phyloP scores from a whole-genome alignment of 2,113 vertebrate genomes.

The Siniperca chuatsi region DNA sequence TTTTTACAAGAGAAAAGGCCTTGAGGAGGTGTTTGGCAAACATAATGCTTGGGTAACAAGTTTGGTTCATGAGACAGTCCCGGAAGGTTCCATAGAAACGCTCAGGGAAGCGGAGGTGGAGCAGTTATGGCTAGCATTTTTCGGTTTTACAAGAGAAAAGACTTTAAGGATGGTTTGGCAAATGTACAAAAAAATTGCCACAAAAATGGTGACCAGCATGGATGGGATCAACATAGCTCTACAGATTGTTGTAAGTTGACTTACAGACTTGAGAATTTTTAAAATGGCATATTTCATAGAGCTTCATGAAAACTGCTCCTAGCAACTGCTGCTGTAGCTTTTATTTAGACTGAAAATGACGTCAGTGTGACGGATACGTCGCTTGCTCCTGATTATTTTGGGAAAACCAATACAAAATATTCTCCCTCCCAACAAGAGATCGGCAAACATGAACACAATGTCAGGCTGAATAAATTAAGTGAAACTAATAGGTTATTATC shows the following conservation, averaged over 20 bases:
- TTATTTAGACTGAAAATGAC: neutral
- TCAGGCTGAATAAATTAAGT: neutral
- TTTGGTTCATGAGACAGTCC: neutral
- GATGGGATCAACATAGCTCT: neutral
- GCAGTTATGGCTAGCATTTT: too few species aligned
- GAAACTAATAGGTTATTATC: too few species aligned
- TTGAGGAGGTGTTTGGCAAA: neutral
- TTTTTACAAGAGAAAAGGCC: neutral
- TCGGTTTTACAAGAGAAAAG: neutral
- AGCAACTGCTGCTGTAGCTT: neutral
- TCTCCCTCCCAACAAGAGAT: neutral
- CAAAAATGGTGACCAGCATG: neutral
- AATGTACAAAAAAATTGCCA: neutral
- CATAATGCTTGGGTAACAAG: neutral
- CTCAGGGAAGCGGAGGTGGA: too few species aligned
- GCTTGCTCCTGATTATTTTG: neutral
- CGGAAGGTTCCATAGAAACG: too few species aligned
- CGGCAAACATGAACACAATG: neutral
- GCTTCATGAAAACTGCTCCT: neutral
- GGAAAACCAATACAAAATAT: neutral
- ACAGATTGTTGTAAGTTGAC: neutral
- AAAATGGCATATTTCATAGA: neutral
- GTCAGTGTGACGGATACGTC: neutral
- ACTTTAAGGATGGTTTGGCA: neutral
- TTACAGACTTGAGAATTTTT: neutral